Evolutionary conservation across 2,888 invertebrate genomes (phyloP).

Genomic region (Eulithis prunata): DNA sequence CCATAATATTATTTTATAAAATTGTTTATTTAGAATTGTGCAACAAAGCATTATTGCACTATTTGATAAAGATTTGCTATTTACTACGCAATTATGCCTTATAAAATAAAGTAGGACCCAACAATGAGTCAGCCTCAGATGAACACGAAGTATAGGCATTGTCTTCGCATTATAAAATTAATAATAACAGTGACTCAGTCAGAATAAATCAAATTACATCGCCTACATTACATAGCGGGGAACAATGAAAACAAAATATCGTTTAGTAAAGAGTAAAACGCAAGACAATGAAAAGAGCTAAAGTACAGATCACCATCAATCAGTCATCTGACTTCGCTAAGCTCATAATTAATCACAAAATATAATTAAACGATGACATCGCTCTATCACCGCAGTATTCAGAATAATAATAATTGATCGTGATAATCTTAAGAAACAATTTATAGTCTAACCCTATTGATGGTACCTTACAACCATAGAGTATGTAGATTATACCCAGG

Average conservation of each 20-base stretch:
- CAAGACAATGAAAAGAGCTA: slow-evolving; percentile 70
- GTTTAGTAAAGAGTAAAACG: slow-evolving; percentile 76
- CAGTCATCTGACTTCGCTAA: slow-evolving; percentile 74
- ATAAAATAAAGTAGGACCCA: slow-evolving; percentile 34
- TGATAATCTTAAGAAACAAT: slow-evolving; percentile 47
- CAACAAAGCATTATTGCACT: slow-evolving; percentile 11
- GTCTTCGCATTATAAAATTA: slow-evolving; percentile 73
- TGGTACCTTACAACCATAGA: neutral
- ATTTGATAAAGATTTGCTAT: slow-evolving; percentile 7
- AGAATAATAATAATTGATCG: slow-evolving; percentile 28
- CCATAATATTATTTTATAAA: too few species aligned
- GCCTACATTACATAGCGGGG: slow-evolving; percentile 64
- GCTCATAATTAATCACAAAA: slow-evolving; percentile 81
- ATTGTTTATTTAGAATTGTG: neutral
- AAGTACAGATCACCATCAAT: slow-evolving; percentile 75
- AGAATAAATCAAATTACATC: slow-evolving; percentile 75
- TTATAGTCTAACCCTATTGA: slow-evolving; percentile 40
- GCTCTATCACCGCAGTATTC: slow-evolving; percentile 68
- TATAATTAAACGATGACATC: slow-evolving; percentile 83
- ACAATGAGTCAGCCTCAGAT: slow-evolving; percentile 62
- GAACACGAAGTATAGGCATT: slow-evolving; percentile 58
- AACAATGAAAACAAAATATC: slow-evolving; percentile 75
- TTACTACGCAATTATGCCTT: slow-evolving; percentile 19
- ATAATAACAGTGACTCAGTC: slow-evolving; percentile 77
- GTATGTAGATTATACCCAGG: too few species aligned